Base-by-base conservation (phyloP, 2,888 invertebrate genomes). In the Cylindroiulus punctatus region DNA sequence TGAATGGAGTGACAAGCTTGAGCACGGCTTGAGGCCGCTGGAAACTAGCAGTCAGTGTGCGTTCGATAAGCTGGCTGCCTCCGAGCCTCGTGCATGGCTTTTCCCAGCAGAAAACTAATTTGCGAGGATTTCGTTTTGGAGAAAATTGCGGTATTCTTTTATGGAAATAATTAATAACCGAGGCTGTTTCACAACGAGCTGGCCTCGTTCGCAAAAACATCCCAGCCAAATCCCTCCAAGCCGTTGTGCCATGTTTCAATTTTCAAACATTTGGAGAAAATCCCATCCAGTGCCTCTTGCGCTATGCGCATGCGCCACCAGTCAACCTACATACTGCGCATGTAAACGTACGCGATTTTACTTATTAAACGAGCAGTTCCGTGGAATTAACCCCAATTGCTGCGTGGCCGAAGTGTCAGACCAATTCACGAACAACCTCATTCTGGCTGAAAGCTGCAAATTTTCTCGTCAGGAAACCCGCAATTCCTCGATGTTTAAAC, bases 151-250 rank as follows among this genome's bases (percentile, higher is more conserved):
- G 26, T 26, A 26, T 65, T 65, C 65, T 26, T 26, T 65, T 26
- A 65, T 65, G 65, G 26, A 65, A 65, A 65, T 65, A 65, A 65
- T 65, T 65, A 65, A 65, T 65, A 65, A 26, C 65, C 65, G 17
- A 65, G 19, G 5, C 22, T 0, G 65, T n/a, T 10, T 5, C 65
- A 1, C 2, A 65, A 65, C 65, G 26, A 65, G 26, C 22, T n/a
- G n/a, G n/a, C n/a, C n/a, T n/a, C n/a, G n/a, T n/a, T n/a, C n/a
- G n/a, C n/a, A 52, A 65, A 65, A 65, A 65, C 22, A 65, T 52
- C 65, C 22, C 19, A 12, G 5, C 1, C 19, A 65, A 65, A 52
- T 52, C n/a, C 52, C 52, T 52, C 52, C 0, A 7, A 52, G 52
- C 52, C n/a, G n/a, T n/a, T n/a, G 14, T 47, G 47, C 47, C 1